phyloP scores from a whole-genome alignment of 2,888 invertebrate genomes.

The Lycophotia porphyrea region DNA sequence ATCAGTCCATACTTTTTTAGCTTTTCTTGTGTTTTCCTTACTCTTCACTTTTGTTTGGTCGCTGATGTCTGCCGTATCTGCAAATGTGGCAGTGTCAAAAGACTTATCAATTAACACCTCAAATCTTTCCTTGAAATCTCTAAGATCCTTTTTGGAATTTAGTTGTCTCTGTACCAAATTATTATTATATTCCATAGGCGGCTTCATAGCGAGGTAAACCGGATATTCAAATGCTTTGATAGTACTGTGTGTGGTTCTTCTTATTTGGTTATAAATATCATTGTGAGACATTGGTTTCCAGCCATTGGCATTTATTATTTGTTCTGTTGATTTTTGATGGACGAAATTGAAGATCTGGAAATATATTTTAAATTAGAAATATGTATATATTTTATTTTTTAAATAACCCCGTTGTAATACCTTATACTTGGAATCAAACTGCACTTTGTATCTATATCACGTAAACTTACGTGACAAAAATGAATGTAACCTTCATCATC shows the following conservation, averaged over 20 bases:
- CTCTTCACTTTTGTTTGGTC: background rate
- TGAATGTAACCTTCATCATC: too few relatives aligned
- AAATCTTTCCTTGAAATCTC: constrained; percentile 3
- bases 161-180: constrained; percentile 11
- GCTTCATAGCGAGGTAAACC: constrained; percentile 11
- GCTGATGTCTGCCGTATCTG: background rate
- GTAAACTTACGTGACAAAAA: too few relatives aligned
- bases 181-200: background rate
- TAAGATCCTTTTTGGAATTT: background rate
- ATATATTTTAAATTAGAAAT: too few relatives aligned
- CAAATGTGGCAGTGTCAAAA: background rate
- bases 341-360: constrained; percentile 42
- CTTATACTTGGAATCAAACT: too few relatives aligned
- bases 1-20: constrained; percentile 36
- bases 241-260: constrained; percentile 8
- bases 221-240: constrained; percentile 27
- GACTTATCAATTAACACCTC: background rate
- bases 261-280: constrained; percentile 59
- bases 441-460: too few relatives aligned
- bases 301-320: constrained; percentile 50
- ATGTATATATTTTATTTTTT: too few relatives aligned
- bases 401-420: too few relatives aligned
- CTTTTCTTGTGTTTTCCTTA: constrained; percentile 35
- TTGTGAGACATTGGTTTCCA: constrained; percentile 69
- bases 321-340: constrained; percentile 29